phyloP scores from a whole-genome alignment of 2,113 vertebrate genomes.

The Perccottus glenii region DNA sequence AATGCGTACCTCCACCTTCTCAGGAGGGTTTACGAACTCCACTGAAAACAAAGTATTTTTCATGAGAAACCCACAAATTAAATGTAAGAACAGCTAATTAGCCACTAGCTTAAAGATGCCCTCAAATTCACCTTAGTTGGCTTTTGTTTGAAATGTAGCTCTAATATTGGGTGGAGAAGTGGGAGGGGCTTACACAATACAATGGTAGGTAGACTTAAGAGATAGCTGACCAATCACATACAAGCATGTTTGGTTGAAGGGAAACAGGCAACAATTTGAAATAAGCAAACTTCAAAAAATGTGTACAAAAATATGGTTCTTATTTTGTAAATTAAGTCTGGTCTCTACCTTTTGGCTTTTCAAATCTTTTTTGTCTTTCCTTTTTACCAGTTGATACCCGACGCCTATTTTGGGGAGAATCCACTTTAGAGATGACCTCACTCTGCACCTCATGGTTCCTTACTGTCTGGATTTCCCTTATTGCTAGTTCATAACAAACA shows the following conservation, averaged over 20 bases:
- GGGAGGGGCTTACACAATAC: conserved; percentile 5
- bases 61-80: not conserved
- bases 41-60: conserved; percentile 42
- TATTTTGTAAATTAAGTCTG: no score
- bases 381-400: conserved; percentile 4
- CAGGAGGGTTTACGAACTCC: conserved; percentile 67
- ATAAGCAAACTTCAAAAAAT: no score
- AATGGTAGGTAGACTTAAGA: conserved; percentile 26
- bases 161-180: not conserved
- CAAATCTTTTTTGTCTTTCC: not conserved
- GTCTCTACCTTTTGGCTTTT: conserved; percentile 42
- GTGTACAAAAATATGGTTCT: no score
- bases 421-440: conserved; percentile 4
- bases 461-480: conserved; percentile 41
- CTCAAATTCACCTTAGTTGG: conserved; percentile 49
- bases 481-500: conserved; percentile 34
- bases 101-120: not conserved
- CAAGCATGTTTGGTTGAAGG: conserved; percentile 45
- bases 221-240: conserved; percentile 47
- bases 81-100: not conserved
- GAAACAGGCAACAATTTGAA: not conserved
- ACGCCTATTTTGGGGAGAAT: not conserved
- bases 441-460: conserved; percentile 9
- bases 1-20: conserved; percentile 72
- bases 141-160: conserved; percentile 42